A percentile compares a stretch with the other conserved stretches of the same genome.
phyloP scores from a whole-genome alignment of 1,140 invertebrate species.

The Aphaenogaster floridana region DNA sequence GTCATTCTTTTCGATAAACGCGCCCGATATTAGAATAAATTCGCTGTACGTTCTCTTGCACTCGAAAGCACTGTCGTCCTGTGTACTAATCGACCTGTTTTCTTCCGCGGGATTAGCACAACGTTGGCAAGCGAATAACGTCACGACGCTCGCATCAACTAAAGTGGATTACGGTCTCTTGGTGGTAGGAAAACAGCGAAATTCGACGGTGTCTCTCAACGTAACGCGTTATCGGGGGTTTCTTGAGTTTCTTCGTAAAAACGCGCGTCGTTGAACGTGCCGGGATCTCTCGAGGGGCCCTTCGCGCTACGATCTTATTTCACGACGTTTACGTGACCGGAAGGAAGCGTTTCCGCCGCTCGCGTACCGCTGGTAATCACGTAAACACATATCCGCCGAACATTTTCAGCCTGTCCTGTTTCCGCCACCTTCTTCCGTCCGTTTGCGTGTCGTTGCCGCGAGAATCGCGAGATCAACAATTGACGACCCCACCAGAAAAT shows the following conservation, averaged over 20 bases:
- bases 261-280: slow-evolving; percentile 31
- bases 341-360: slow-evolving; percentile 24
- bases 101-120: not conserved
- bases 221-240: slow-evolving; percentile 23
- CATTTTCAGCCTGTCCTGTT: slow-evolving; percentile 31
- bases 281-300: not conserved
- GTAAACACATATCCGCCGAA: slow-evolving; percentile 43
- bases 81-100: not conserved
- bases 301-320: slow-evolving; percentile 29
- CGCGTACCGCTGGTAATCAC: slow-evolving; percentile 25
- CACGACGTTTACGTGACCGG: slow-evolving; percentile 56
- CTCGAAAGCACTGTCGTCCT: not conserved
- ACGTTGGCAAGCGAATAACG: slow-evolving; percentile 40
- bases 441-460: not conserved
- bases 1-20: not conserved
- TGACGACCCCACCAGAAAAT: not conserved
- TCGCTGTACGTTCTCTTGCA: not conserved
- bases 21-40: slow-evolving; percentile 2
- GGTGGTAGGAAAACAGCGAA: slow-evolving; percentile 45
- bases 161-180: slow-evolving; percentile 38
- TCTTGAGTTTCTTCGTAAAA: slow-evolving; percentile 32
- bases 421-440: not conserved
- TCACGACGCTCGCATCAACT: slow-evolving; percentile 2
- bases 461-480: not conserved
- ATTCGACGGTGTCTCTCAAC: slow-evolving; percentile 52